Evolutionary conservation across 2,797 vertebrate genomes (phyloP).

Genomic region (Siniperca undulata): DNA sequence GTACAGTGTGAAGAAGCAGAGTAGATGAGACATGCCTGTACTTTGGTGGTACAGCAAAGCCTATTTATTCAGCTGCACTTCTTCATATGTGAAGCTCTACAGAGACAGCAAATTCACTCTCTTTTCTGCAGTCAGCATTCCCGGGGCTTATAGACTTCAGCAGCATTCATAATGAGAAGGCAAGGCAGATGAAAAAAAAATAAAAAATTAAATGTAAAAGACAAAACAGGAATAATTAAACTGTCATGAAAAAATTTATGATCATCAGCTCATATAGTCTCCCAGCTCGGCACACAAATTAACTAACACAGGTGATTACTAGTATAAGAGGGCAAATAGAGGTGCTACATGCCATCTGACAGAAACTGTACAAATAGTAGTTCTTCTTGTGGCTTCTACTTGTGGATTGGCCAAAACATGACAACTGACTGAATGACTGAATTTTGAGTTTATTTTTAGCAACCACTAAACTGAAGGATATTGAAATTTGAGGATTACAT

Average conservation of each 20-base stretch:
- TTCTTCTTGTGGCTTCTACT: neutral
- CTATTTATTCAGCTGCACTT: conserved; percentile 64
- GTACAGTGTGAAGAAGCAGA: conserved; percentile 24
- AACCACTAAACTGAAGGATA: neutral
- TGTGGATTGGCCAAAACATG: neutral
- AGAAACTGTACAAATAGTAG: neutral
- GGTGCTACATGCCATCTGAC: neutral
- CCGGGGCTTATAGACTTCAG: conserved; percentile 33
- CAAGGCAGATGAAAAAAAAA: conserved; percentile 6
- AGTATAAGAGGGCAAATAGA: neutral
- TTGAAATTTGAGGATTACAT: neutral
- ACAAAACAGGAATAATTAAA: conserved; percentile 35
- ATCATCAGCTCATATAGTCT: conserved; percentile 7
- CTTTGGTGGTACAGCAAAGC: conserved; percentile 54
- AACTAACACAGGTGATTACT: neutral
- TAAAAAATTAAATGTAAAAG: conserved; percentile 6
- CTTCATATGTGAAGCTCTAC: conserved; percentile 38
- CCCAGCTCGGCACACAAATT: neutral
- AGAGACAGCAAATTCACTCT: conserved; percentile 41
- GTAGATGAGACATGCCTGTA: conserved; percentile 31
- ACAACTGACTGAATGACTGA: neutral
- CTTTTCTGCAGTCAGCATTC: conserved; percentile 50
- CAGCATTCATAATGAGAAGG: conserved; percentile 43
- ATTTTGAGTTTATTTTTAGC: neutral
- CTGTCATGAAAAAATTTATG: conserved; percentile 2